phyloP scores from a whole-genome alignment of 2,797 vertebrate genomes.

The Malurus splendens region DNA sequence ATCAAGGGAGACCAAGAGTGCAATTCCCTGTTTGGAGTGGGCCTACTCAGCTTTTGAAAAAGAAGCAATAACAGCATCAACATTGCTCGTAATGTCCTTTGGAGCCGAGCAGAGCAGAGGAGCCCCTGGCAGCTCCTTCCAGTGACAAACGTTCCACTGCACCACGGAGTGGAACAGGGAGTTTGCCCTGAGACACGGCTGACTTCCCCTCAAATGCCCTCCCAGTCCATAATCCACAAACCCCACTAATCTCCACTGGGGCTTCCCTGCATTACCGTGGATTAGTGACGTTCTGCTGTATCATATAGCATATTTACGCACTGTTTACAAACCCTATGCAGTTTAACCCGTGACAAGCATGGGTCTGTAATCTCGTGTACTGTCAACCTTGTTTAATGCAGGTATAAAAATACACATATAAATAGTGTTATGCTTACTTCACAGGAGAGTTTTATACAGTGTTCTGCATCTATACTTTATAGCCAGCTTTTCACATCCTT shows the following conservation, averaged over 20 bases:
- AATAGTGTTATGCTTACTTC: not conserved
- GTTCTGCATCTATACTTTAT: not conserved
- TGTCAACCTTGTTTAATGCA: not conserved
- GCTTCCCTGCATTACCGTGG: conserved; percentile 49
- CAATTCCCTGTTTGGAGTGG: not conserved
- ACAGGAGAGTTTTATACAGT: not conserved
- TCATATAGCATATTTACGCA: not conserved
- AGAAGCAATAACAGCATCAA: not conserved
- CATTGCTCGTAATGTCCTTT: not conserved
- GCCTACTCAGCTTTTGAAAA: not conserved
- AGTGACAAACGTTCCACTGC: not conserved
- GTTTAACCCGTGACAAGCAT: not conserved
- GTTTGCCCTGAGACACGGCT: not conserved
- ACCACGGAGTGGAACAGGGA: not conserved
- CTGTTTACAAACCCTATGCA: not conserved
- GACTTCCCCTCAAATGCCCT: conserved; percentile 43
- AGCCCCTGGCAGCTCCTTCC: not conserved
- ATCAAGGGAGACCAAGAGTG: not conserved
- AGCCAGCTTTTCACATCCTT: not conserved
- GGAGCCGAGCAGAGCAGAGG: fast-evolving
- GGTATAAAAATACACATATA: not conserved
- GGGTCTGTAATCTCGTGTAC: not conserved
- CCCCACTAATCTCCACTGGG: conserved; percentile 37
- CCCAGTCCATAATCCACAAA: conserved; percentile 29
- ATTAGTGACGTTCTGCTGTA: conserved; percentile 37